Conservation (phyloP, 2,113 vertebrate species). For the Leptocoma aspasia region DNA sequence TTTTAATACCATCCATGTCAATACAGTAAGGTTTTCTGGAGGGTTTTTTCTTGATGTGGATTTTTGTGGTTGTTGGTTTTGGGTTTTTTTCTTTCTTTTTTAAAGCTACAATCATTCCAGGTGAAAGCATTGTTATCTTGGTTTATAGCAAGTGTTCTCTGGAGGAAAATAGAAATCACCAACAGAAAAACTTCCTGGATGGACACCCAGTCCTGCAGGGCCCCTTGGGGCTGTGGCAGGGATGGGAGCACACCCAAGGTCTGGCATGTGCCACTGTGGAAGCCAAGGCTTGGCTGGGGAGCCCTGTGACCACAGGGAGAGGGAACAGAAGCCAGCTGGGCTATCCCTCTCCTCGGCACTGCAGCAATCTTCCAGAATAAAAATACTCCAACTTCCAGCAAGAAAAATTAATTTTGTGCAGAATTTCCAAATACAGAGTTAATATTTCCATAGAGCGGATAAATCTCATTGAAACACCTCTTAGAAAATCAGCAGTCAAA, state of each 20-base stretch:
- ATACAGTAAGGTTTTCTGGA: background rate
- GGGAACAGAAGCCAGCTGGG: background rate
- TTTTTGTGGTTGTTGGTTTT: background rate
- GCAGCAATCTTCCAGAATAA: background rate
- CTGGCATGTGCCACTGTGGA: fast-evolving
- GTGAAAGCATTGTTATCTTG: background rate
- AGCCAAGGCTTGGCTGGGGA: background rate
- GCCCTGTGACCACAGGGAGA: background rate
- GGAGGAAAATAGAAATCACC: background rate
- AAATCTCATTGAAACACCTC: background rate
- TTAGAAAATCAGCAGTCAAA: background rate
- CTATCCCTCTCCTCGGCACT: background rate
- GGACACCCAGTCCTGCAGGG: background rate
- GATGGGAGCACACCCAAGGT: background rate
- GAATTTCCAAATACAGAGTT: background rate
- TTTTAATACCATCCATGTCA: background rate
- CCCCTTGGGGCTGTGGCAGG: fast-evolving
- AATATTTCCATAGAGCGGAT: background rate
- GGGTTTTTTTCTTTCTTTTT: background rate
- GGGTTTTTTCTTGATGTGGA: background rate
- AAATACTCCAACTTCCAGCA: background rate
- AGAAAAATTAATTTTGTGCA: background rate
- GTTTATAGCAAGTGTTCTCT: background rate
- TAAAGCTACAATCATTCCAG: background rate
- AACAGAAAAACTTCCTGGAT: background rate